Evolutionary conservation across 2,113 vertebrate species (phyloP), one percentile per base, ranked within the genome.

Genomic region (Syngnathus typhle): DNA sequence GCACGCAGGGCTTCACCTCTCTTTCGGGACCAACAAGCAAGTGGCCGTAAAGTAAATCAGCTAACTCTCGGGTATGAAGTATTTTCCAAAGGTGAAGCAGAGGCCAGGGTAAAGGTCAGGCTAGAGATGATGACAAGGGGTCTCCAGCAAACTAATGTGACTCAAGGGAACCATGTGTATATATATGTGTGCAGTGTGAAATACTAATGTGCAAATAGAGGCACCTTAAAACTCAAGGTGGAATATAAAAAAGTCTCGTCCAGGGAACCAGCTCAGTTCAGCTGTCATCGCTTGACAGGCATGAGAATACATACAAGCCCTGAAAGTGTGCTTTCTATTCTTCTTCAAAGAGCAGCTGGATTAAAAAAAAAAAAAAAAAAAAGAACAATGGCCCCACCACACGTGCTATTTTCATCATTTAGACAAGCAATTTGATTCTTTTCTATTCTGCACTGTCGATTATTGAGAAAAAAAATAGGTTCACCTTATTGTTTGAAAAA

Each of bases 221-320:
- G 36, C 58, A 39, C 36, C 68, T 66, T 59, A 69, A 72, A 65
- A 44, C 27, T 72, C 49, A 79, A 49, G 59, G 63, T 72, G 61
- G 39, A 55, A 52, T 73, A 71, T 51, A 61, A 44, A 23, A 39
- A 60, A n/a, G 41, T 1, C n/a, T 13, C n/a, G 46, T 62, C 60
- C 60, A 46, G 13, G 60, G 41, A 44, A 44, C 41, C 21, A 7
- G 60, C 60, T 60, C 38, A 43, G 60, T 41, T 62, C 60, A 62
- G 60, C 60, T 62, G 41, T 23, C 60, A 62, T 62, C 13, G 41
- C 60, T 62, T 62, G 60, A 62, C 60, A 62, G 39, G 41, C 60
- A 62, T 62, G 60, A 62, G 60, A 62, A 44, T 44, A 62, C 41
- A 21, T 62, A 62, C 60, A 62, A 62, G 60, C 38, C 39, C 60